Base-by-base conservation (phyloP, 2,113 vertebrate species). In the Eptatretus burgeri region DNA sequence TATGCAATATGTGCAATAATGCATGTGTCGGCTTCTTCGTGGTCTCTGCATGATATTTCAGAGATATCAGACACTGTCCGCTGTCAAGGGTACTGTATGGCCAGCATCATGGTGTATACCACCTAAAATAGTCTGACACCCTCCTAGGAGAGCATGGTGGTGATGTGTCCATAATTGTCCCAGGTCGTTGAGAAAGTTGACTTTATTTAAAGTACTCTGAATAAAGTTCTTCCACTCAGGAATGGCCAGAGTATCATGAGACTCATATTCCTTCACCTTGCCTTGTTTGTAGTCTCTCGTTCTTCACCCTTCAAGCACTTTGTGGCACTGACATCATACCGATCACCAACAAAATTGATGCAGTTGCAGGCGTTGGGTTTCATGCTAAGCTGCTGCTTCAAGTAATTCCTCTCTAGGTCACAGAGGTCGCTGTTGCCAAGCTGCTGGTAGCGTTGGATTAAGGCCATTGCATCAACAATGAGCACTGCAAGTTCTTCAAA, bases 81-180 rank as follows among this genome's bases (percentile, higher is more conserved):
- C 13, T 27, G 62, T 27, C 5, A 19, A 49, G 10, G 19, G 5
- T 5, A 63, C 62, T 63, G 62, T 17, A 63, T 17, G 49, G 13
- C n/a, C 62, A n/a, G 62, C 13, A 63, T 63, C 2, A 19, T n/a
- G 13, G 14, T 16, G 49, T 27, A n/a, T 17, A 63, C 62, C 11
- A 27, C 62, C 62, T 27, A 63, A 49, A 19, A 63, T 63, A 63
- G 17, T 19, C 49, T 63, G 49, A 19, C 13, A 63, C 49, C 62
- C 49, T 63, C 62, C 13, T 19, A 16, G 19, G 27, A 17, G 62
- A 49, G 19, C 10, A 19, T 63, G 13, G 17, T 63, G 11, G 19
- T 63, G 14, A 49, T 49, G 19, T 63, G 62, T 63, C 62, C 62
- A 63, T 63, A 16, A 19, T 63, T 63, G 19, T 14, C 62, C 62